These are phyloP conservation scores for Crocallis elinguaria DNA, from an alignment of 2,888 invertebrate genomes.

Conservation along the genomic window DNA sequence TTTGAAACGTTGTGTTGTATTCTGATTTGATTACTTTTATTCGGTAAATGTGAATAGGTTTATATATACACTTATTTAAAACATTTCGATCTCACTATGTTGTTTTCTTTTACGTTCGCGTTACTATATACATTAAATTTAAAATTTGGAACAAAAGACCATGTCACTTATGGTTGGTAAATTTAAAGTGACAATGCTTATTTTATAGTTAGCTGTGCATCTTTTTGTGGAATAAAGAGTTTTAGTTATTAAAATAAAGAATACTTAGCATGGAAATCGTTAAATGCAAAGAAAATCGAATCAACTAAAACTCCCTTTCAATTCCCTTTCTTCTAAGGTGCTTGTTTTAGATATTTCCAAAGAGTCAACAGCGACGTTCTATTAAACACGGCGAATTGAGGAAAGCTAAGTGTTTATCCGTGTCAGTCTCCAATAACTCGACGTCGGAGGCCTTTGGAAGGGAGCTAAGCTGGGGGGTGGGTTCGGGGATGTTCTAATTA, in stretches of 20 bases:
- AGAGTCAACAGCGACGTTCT: conserved; percentile 18
- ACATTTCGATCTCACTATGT: no score
- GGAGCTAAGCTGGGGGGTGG: neutral
- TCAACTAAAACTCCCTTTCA: conserved; percentile 5
- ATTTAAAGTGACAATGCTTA: no score
- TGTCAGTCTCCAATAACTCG: conserved; percentile 35
- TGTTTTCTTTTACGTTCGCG: no score
- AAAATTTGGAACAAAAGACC: no score
- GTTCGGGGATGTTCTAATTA: no score
- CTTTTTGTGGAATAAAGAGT: no score
- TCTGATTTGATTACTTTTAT: neutral
- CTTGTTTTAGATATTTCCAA: conserved; percentile 11
- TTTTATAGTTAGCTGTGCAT: no score
- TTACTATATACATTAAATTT: no score
- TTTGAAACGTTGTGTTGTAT: neutral
- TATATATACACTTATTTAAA: no score
- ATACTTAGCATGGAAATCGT: neutral
- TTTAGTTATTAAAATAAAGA: no score
- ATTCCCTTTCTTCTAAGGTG: neutral
- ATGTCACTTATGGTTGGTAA: no score
- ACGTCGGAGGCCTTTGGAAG: conserved; percentile 12
- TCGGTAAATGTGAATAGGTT: no score
- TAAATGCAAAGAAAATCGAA: neutral
- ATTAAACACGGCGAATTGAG: conserved; percentile 23
- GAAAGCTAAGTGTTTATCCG: conserved; percentile 39